phyloP scores from a whole-genome alignment of 2,888 invertebrate species.

The Amphipoea lucens region DNA sequence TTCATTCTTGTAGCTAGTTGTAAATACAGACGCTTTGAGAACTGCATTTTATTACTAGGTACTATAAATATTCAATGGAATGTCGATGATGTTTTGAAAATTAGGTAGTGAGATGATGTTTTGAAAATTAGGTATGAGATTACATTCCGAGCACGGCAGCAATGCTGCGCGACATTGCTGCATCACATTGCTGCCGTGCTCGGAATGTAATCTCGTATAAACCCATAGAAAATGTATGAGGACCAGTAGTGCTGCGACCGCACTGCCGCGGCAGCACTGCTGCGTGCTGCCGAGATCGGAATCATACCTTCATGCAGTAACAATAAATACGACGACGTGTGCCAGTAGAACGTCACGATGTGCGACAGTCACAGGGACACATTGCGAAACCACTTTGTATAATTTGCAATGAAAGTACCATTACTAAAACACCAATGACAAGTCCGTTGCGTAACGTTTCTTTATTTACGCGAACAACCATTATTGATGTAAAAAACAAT shows the following conservation, averaged over 20 bases:
- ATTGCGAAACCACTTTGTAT: slow-evolving; percentile 54
- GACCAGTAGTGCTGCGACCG: too few species aligned
- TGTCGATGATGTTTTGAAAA: slow-evolving; percentile 33
- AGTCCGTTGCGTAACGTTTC: slow-evolving; percentile 44
- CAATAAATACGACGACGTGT: slow-evolving; percentile 17
- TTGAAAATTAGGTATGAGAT: too few species aligned
- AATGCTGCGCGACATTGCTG: too few species aligned
- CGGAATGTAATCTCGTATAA: too few species aligned
- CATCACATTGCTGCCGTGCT: too few species aligned
- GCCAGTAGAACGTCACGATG: slow-evolving; percentile 17
- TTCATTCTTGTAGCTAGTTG: not conserved
- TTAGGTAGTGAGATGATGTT: too few species aligned
- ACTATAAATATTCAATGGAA: not conserved
- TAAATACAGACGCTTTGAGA: slow-evolving; percentile 2
- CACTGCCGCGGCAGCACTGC: too few species aligned
- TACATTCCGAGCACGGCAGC: too few species aligned
- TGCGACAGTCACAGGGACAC: slow-evolving; percentile 23
- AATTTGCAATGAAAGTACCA: slow-evolving; percentile 52
- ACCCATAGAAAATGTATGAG: too few species aligned
- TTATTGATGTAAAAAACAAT: slow-evolving; percentile 44
- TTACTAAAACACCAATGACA: slow-evolving; percentile 60
- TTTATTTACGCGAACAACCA: slow-evolving; percentile 54
- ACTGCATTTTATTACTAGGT: slow-evolving; percentile 7
- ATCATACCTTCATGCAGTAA: too few species aligned
- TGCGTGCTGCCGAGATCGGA: too few species aligned